Evolutionary conservation across 2,797 vertebrate genomes (phyloP), one percentile per base, ranked within the genome.

Genomic region (Dendrocincla tyrannina): DNA sequence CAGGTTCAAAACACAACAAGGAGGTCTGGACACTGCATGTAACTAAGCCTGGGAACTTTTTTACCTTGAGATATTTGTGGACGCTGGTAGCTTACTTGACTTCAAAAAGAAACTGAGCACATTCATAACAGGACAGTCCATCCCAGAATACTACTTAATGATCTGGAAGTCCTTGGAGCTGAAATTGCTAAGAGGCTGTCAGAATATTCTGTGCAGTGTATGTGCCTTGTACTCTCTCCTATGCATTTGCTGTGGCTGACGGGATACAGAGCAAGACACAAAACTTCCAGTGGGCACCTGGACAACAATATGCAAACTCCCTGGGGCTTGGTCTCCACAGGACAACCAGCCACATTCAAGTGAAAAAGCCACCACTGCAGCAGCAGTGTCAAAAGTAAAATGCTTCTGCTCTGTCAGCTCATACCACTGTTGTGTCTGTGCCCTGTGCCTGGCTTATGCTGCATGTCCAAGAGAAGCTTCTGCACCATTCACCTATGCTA

Each of bases 191-290:
- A 33, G 12, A 62, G 10, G 37, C 35, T 86, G 53, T 30, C 70
- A 68, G 63, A 83, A 62, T 30, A 76, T 24, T 46, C 8, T 64
- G 50, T 37, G 41, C 44, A 67, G 3, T 1, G 5, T 0, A 1
- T 0, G 0, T 20, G 47, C 44, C 63, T 59, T 25, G 35, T 49
- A 10, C 32, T 44, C 62, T 50, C 25, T 13, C 47, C 44, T 44
- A 1, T 3, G 25, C 23, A 9, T 2, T 17, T n/a, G 27, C 56
- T 55, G 56, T n/a, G 30, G 11, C 4, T 16, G 56, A 35, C 0
- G 0, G 46, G 46, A 53, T 3, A 93, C 33, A 22, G 69, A 62
- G 35, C 42, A 59, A 62, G 66, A 55, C 39, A 64, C 39, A 42
- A 62, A 72, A 22, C 30, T 89, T 53, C 39, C 15, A 17, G 10